A percentile compares a stretch with the other conserved stretches of the same genome.
These are phyloP conservation scores for Dunckerocampus dactyliophorus DNA, from an alignment of 2,113 vertebrate species.

Conservation along the genomic window DNA sequence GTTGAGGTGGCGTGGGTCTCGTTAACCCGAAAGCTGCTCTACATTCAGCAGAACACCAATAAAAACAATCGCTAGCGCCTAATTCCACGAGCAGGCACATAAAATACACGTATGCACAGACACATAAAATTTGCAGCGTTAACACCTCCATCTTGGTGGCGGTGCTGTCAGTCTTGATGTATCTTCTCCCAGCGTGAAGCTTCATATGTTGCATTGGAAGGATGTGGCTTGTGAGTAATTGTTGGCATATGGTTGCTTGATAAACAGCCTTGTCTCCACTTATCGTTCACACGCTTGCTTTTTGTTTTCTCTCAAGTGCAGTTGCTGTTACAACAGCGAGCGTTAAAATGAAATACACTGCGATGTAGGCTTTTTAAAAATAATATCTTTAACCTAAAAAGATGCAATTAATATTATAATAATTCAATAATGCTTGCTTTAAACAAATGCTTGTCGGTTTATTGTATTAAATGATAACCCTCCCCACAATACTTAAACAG, in stretches of 20 bases:
- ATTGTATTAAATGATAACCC: no score
- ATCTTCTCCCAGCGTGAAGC: slow-evolving; percentile 9
- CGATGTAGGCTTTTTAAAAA: no score
- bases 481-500: no score
- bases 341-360: no score
- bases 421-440: no score
- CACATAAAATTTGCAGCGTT: slow-evolving; percentile 3
- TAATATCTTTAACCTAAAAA: no score
- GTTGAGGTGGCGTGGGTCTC: slow-evolving; percentile 5
- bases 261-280: slow-evolving; percentile 5
- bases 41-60: slow-evolving; percentile 22
- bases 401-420: no score
- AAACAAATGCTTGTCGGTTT: no score
- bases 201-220: background rate
- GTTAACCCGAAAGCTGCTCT: slow-evolving; percentile 32
- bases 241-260: slow-evolving; percentile 19
- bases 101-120: background rate
- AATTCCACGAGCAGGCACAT: background rate
- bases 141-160: slow-evolving; percentile 6
- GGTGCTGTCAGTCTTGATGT: background rate
- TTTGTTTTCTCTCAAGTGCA: background rate
- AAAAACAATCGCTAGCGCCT: slow-evolving; percentile 25
- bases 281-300: slow-evolving; percentile 13
- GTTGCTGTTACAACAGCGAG: no score
- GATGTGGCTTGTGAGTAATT: slow-evolving; percentile 31